A percentile compares a stretch with the other conserved stretches of the same genome.
These are phyloP conservation scores for Platypus cylindrus DNA, from an alignment of 2,888 invertebrate genomes.

Conservation along the genomic window DNA sequence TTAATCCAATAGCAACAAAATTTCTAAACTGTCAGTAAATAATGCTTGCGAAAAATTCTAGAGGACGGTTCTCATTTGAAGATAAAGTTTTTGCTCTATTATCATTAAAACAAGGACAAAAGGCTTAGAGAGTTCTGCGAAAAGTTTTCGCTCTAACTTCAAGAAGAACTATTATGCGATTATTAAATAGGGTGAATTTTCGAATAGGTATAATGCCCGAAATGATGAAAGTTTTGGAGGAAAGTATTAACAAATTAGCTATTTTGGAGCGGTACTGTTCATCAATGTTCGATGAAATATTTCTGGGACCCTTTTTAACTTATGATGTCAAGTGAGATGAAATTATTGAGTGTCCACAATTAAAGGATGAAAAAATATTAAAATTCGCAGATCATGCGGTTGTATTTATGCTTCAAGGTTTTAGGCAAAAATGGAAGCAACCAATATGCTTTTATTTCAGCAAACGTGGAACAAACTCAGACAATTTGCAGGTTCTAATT, in stretches of 20 bases:
- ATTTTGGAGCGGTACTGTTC: neutral
- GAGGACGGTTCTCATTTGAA: conserved; percentile 12
- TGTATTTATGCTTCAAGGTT: no score
- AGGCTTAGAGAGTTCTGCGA: conserved; percentile 12
- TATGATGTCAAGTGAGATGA: no score
- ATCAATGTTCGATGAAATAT: neutral
- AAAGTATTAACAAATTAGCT: neutral
- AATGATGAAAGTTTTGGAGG: neutral
- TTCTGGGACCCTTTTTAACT: neutral
- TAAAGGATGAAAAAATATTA: neutral
- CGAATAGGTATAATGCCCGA: neutral
- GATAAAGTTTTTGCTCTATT: conserved; percentile 16
- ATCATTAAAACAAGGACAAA: conserved; percentile 15
- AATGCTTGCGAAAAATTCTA: conserved; percentile 8
- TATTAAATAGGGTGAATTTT: conserved; percentile 14
- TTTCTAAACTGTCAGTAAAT: conserved; percentile 3
- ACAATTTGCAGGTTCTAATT: neutral
- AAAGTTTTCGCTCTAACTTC: conserved; percentile 16
- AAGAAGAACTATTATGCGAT: conserved; percentile 12
- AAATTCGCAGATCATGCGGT: neutral
- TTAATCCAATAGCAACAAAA: no score
- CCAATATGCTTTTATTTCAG: neutral
- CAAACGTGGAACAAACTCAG: neutral
- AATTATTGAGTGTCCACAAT: neutral
- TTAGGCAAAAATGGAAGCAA: neutral